These are phyloP conservation scores for Crambe crambe DNA, from an alignment of 37 sponge, comb jelly and placozoan species.

Conservation along the genomic window DNA sequence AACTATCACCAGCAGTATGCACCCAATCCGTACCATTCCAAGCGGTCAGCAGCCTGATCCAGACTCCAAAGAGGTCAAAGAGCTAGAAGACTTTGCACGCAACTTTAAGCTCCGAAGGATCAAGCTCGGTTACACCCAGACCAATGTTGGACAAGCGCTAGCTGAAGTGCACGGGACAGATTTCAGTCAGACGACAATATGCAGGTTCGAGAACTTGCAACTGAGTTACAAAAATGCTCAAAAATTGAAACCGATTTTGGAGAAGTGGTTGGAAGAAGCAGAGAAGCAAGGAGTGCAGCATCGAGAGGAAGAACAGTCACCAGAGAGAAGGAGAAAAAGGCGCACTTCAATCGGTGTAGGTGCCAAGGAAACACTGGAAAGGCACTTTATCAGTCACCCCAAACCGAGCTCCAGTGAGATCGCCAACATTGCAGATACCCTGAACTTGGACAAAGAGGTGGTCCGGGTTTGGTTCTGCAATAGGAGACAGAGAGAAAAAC, in stretches of 20 bases:
- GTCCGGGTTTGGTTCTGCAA: conserved; percentile 99
- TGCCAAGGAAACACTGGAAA: conserved; percentile 88
- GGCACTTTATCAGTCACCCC: conserved; percentile 80
- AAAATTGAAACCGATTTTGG: conserved; percentile 94
- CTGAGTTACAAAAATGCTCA: conserved; percentile 95
- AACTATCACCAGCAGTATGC: conserved; percentile 39
- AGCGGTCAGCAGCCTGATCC: conserved; percentile 62
- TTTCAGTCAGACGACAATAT: conserved; percentile 98
- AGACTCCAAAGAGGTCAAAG: conserved; percentile 84
- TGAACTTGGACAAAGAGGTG: conserved; percentile 92
- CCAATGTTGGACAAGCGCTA: conserved; percentile 93
- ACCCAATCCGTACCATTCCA: conserved; percentile 40
- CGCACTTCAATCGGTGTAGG: conserved; percentile 82
- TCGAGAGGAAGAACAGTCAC: conserved; percentile 73
- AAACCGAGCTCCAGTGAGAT: conserved; percentile 93
- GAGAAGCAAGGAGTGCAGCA: conserved; percentile 74
- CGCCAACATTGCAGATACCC: conserved; percentile 73
- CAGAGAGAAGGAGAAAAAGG: conserved; percentile 87
- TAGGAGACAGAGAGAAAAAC: conserved; percentile 92
- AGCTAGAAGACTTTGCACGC: conserved; percentile 87
- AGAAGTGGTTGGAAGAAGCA: conserved; percentile 96
- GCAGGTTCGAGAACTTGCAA: conserved; percentile 96
- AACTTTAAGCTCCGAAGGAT: conserved; percentile 84
- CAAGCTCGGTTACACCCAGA: conserved; percentile 98
- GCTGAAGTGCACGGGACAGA: conserved; percentile 94